Conservation (phyloP, 2,113 vertebrate species). For the Balaeniceps rex region DNA sequence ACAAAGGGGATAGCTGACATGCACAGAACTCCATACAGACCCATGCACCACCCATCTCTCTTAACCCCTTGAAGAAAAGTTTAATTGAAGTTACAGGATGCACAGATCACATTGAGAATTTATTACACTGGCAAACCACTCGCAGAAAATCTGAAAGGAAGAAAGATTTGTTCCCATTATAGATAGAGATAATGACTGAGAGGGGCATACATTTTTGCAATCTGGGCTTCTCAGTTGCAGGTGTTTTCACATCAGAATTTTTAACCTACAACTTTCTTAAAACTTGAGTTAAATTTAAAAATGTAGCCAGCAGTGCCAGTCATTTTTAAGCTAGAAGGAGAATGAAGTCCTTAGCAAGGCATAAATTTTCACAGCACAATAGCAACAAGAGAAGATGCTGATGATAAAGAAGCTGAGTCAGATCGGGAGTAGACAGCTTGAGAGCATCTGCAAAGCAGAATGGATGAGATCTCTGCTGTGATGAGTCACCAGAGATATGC, state of each 20-base stretch:
- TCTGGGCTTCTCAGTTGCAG: background rate
- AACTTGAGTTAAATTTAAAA: background rate
- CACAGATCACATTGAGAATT: background rate
- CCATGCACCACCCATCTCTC: background rate
- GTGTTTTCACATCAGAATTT: background rate
- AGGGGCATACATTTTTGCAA: background rate
- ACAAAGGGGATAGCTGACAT: background rate
- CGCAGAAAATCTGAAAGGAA: background rate
- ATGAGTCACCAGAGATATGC: slow-evolving; percentile 19
- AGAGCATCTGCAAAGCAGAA: slow-evolving; percentile 43
- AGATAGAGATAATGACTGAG: background rate
- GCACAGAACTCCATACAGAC: background rate
- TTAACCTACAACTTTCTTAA: background rate
- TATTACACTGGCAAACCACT: background rate
- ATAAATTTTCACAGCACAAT: background rate
- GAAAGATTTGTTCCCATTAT: background rate
- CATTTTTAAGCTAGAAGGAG: background rate
- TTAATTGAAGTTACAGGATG: background rate
- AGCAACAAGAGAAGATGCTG: background rate
- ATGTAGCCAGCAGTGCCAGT: background rate
- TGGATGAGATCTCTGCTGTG: background rate
- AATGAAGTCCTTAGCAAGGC: background rate
- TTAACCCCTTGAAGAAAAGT: background rate
- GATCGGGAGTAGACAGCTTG: background rate
- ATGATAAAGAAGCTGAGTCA: slow-evolving; percentile 11